A percentile compares a stretch with the other conserved stretches of the same genome.
These are phyloP conservation scores for Scaptomyza graminum DNA, from an alignment of 1,140 invertebrate genomes.

Conservation along the genomic window DNA sequence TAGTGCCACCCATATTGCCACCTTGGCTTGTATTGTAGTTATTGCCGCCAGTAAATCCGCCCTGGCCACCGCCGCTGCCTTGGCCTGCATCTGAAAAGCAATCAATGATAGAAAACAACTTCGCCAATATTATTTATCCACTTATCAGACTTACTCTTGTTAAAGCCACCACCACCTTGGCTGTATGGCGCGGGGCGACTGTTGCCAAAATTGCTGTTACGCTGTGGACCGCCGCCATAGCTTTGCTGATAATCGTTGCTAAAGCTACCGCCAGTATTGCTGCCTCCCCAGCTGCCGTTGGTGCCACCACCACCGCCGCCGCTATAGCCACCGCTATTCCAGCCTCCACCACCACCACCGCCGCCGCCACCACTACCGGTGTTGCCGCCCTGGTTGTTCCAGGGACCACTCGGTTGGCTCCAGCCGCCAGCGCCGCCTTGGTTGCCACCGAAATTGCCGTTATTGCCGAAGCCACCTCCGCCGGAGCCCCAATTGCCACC, in stretches of 20 bases:
- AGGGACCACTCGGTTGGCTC: constrained; percentile 71
- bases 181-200: constrained; percentile 86
- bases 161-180: constrained; percentile 66
- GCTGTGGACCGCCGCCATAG: constrained; percentile 88
- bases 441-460: constrained; percentile 64
- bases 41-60: constrained; percentile 54
- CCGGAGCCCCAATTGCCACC: constrained; percentile 84
- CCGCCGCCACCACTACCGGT: constrained; percentile 65
- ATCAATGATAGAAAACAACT: neutral
- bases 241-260: constrained; percentile 90
- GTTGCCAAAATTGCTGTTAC: constrained; percentile 87
- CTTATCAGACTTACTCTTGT: constrained; percentile 62
- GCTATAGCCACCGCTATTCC: constrained; percentile 79
- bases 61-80: constrained; percentile 51
- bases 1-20: constrained; percentile 80
- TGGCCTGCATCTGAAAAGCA: constrained; percentile 44
- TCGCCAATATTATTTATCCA: neutral
- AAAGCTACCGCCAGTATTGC: constrained; percentile 87
- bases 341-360: constrained; percentile 77
- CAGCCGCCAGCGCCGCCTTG: constrained; percentile 64
- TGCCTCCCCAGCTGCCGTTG: constrained; percentile 80
- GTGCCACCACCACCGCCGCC: constrained; percentile 55
- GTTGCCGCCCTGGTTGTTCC: constrained; percentile 69
- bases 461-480: constrained; percentile 82
- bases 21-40: constrained; percentile 65